These are phyloP conservation scores for Polyodon spathula DNA, from an alignment of 2,113 vertebrate species.

Conservation along the genomic window DNA sequence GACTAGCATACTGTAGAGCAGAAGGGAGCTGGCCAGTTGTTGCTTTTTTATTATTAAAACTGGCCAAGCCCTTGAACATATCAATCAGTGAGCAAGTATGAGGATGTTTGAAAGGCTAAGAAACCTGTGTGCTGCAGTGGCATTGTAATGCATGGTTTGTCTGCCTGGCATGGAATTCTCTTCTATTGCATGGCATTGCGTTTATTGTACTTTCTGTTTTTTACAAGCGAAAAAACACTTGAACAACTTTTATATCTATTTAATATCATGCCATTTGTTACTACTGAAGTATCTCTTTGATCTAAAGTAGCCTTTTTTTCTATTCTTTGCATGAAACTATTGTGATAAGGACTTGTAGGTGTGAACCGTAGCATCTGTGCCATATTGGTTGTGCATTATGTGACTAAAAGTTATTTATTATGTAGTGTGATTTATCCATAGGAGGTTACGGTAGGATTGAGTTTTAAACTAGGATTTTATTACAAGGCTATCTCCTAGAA, in stretches of 20 bases:
- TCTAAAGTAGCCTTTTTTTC: conserved; percentile 60
- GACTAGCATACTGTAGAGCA: conserved; percentile 26
- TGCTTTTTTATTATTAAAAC: conserved; percentile 14
- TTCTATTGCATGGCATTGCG: conserved; percentile 83
- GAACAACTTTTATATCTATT: conserved; percentile 77
- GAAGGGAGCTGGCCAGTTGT: conserved; percentile 14
- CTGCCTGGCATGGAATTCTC: conserved; percentile 58
- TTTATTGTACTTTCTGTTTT: conserved; percentile 55
- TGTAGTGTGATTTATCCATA: conserved; percentile 43
- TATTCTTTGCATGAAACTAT: conserved; percentile 63
- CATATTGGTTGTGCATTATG: conserved; percentile 44
- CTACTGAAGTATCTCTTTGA: conserved; percentile 59
- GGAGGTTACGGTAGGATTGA: conserved; percentile 24
- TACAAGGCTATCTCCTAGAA: too few species aligned
- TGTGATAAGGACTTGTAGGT: conserved; percentile 46
- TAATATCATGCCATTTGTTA: conserved; percentile 81
- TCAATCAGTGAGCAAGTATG: conserved; percentile 32
- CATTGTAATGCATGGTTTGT: conserved; percentile 60
- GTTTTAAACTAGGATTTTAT: neutral
- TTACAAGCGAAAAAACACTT: conserved; percentile 62
- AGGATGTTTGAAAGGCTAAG: conserved; percentile 24
- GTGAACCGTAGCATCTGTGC: conserved; percentile 52
- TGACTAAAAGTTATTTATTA: conserved; percentile 43
- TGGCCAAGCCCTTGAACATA: conserved; percentile 29
- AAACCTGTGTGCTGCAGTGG: conserved; percentile 42